Evolutionary conservation across 2,888 invertebrate species (phyloP), one percentile per base, ranked within the genome.

Genomic region (Drosophila helvetica): DNA sequence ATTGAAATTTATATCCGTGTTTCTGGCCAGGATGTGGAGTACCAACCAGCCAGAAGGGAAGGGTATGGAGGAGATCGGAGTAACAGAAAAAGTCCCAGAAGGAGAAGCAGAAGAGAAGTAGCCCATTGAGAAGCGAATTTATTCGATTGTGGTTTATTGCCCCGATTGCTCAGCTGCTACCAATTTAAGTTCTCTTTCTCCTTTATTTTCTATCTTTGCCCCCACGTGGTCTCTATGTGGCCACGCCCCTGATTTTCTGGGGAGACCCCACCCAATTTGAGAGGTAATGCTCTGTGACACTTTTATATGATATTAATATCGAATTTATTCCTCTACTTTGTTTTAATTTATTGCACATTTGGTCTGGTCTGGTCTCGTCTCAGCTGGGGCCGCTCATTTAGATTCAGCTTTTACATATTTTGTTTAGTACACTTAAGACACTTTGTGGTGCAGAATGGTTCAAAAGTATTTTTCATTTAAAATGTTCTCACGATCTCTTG

Each of bases 1-100:
- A 88, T 86, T 88, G 86, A 86, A 86, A 86, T 88, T 86, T 88
- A 86, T 88, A 88, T 86, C 86, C 88, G 86, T 86, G 88, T 88
- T 88, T 82, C 86, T 87, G 85, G 77, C 75, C 75, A 75, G 55
- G 38, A 72, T 58, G 65, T 48, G 55, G 19, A 59, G 52, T 55
- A 48, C 33, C 56, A 38, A 10, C 33, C 15, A 38, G 53, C 59
- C 66, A 63, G 60, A 59, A 27, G 53, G 27, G 19, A 42, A 54
- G 51, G 18, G 22, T 33, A 22, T 25, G 50, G 22, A 33, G 18
- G 7, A 18, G 30, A 12, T 33, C 33, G 33, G 33, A 42, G 53
- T 22, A 38, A 38, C n/a, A n/a, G 38, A 38, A n/a, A n/a, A 38
- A 38, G 7, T 7, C 15, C 18, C 27, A 57, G 54, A n/a, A n/a